Evolutionary conservation across 2,888 invertebrate genomes (phyloP).

Genomic region (Kuschelorhynchus macadamiae): DNA sequence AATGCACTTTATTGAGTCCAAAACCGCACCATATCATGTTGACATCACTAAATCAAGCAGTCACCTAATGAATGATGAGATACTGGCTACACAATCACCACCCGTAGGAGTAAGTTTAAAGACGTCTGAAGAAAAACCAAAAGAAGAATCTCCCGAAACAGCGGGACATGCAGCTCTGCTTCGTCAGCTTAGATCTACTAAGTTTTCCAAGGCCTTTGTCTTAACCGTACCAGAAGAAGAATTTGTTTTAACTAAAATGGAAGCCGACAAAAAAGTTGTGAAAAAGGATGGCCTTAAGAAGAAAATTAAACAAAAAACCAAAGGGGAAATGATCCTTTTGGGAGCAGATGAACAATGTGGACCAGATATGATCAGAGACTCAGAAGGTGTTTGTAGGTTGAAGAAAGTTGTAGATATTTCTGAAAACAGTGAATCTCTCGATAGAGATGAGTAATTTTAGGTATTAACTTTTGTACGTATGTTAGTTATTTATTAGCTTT

Average conservation of each 20-base stretch:
- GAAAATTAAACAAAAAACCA: slow-evolving; percentile 51
- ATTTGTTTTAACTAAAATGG: slow-evolving; percentile 51
- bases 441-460: slow-evolving; percentile 20
- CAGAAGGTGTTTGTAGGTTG: slow-evolving; percentile 74
- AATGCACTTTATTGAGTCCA: slow-evolving; percentile 77
- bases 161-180: slow-evolving; percentile 60
- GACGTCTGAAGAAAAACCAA: slow-evolving; percentile 53
- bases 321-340: slow-evolving; percentile 70
- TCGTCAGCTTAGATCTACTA: slow-evolving; percentile 51
- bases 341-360: slow-evolving; percentile 83
- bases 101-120: slow-evolving; percentile 21
- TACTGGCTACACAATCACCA: slow-evolving; percentile 46
- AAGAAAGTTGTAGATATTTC: not conserved
- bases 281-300: slow-evolving; percentile 57
- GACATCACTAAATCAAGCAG: slow-evolving; percentile 70
- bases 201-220: slow-evolving; percentile 59
- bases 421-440: slow-evolving; percentile 6
- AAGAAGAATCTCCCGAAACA: slow-evolving; percentile 59
- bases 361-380: slow-evolving; percentile 78
- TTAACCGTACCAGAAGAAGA: slow-evolving; percentile 59
- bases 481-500: slow-evolving; percentile 4
- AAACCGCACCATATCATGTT: slow-evolving; percentile 77
- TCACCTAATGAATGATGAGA: slow-evolving; percentile 46
- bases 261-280: slow-evolving; percentile 54
- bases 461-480: not conserved